A percentile compares a stretch with the other conserved stretches of the same genome.
phyloP scores from a whole-genome alignment of 2,888 invertebrate genomes.

The Myopa testacea region DNA sequence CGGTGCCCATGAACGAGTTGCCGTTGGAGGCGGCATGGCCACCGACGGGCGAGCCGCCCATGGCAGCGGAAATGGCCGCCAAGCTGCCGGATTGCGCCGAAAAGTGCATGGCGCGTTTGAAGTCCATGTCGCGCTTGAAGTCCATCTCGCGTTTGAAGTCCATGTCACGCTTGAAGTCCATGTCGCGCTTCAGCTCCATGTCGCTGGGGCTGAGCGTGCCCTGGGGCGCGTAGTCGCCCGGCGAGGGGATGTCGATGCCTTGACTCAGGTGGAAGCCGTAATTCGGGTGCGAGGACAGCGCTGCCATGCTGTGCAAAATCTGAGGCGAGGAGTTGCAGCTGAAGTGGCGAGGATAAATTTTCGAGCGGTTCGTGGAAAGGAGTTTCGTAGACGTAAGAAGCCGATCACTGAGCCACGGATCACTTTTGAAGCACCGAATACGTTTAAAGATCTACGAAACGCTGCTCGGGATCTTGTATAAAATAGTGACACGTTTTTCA shows the following conservation, averaged over 20 bases:
- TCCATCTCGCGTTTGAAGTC: conserved; percentile 65
- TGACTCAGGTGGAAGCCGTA: conserved; percentile 68
- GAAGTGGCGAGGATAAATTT: conserved; percentile 34
- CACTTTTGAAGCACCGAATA: not conserved
- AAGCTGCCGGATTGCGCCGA: conserved; percentile 61
- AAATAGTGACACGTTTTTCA: not conserved
- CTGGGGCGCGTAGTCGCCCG: conserved; percentile 66
- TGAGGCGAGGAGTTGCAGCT: conserved; percentile 3
- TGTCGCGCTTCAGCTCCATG: conserved; percentile 58
- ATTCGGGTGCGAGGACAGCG: conserved; percentile 67
- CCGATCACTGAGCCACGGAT: not conserved
- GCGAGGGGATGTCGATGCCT: conserved; percentile 65
- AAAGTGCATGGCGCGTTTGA: conserved; percentile 68
- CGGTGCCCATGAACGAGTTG: conserved; percentile 59
- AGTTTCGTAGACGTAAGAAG: not conserved
- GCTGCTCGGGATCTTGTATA: too few relatives aligned
- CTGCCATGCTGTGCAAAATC: conserved; percentile 58
- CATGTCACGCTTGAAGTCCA: conserved; percentile 67
- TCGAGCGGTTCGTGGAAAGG: conserved; percentile 11
- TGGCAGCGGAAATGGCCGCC: conserved; percentile 65
- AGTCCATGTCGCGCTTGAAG: conserved; percentile 63
- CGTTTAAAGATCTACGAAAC: not conserved
- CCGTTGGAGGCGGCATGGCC: conserved; percentile 59
- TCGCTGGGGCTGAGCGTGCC: conserved; percentile 56
- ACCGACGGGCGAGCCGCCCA: conserved; percentile 66